A percentile compares a stretch with the other conserved stretches of the same genome.
These are phyloP conservation scores for Montipora foliosa DNA, from an alignment of 64 coral and sea anemone genomes.

Conservation along the genomic window DNA sequence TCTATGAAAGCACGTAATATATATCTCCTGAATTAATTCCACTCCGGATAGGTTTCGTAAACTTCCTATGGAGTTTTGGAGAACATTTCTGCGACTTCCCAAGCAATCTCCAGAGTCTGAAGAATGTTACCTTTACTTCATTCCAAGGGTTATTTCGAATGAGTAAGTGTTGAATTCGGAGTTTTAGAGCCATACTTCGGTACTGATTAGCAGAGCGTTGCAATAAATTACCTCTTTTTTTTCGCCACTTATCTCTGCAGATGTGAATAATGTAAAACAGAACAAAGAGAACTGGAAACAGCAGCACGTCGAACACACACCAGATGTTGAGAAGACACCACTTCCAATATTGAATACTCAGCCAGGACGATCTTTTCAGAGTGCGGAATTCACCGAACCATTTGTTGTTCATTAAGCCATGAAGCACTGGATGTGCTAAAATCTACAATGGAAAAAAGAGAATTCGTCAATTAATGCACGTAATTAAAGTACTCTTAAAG, in stretches of 20 bases:
- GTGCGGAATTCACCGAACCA: background rate
- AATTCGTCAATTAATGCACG: too few species aligned
- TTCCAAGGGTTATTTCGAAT: too few species aligned
- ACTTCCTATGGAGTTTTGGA: too few species aligned
- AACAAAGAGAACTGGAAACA: slow-evolving; percentile 16
- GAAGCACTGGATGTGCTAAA: slow-evolving; percentile 3
- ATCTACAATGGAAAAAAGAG: background rate
- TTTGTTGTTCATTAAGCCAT: background rate
- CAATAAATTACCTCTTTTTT: background rate
- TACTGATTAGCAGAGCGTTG: background rate
- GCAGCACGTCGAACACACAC: background rate
- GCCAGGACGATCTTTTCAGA: background rate
- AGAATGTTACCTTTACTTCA: too few species aligned
- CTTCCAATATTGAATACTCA: background rate
- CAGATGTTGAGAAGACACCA: slow-evolving; percentile 27
- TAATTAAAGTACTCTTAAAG: too few species aligned
- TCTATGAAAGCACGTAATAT: too few species aligned
- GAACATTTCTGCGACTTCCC: too few species aligned
- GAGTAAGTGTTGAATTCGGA: too few species aligned
- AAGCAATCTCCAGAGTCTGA: too few species aligned
- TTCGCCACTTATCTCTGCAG: background rate
- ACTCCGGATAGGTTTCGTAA: too few species aligned
- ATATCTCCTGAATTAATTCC: too few species aligned
- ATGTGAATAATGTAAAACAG: background rate
- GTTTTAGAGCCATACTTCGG: too few species aligned